phyloP scores from a whole-genome alignment of 2,888 invertebrate genomes.

The Tridacna gigas region DNA sequence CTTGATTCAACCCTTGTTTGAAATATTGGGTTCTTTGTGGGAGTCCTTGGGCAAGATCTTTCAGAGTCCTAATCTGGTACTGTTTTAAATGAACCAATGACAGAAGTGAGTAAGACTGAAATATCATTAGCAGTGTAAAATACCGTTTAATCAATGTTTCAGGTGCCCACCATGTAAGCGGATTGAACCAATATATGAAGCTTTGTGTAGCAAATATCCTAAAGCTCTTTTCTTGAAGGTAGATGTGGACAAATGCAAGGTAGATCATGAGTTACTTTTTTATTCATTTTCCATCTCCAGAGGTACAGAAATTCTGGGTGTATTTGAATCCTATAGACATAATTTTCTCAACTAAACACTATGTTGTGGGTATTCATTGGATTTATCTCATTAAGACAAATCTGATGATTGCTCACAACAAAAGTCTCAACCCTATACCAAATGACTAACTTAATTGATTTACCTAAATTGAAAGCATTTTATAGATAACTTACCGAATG shows the following conservation, averaged over 20 bases:
- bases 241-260: conserved; percentile 92
- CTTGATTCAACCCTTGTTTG: background rate
- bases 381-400: background rate
- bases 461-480: too few species aligned
- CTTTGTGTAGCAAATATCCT: conserved; percentile 94
- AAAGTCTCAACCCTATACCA: background rate
- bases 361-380: too few species aligned
- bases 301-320: too few species aligned
- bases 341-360: too few species aligned
- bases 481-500: too few species aligned
- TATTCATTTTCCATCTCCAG: too few species aligned
- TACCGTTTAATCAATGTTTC: conserved; percentile 15
- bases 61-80: background rate
- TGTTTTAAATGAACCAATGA: background rate
- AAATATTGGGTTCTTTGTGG: too few species aligned
- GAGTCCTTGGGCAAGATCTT: background rate
- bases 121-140: background rate
- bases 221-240: conserved; percentile 96
- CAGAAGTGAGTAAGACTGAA: background rate
- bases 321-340: too few species aligned
- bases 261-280: conserved; percentile 85
- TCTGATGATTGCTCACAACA: background rate
- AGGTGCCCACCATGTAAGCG: conserved; percentile 99
- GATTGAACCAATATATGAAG: conserved; percentile 96
- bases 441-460: too few species aligned